Conservation (phyloP, 2,888 invertebrate species). For the Drosophila sordidula region DNA sequence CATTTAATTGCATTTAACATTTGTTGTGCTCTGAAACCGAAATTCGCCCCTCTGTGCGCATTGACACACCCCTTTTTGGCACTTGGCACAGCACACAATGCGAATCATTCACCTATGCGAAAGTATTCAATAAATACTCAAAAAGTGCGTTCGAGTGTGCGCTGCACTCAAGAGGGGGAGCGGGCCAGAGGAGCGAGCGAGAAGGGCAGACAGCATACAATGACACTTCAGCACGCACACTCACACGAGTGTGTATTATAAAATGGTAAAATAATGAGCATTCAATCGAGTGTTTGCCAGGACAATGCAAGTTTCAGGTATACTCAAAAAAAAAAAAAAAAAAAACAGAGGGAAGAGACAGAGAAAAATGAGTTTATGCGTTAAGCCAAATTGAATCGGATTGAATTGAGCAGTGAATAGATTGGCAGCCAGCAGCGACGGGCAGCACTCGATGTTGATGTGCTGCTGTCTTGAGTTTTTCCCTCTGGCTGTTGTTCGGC, state of each 20-base stretch:
- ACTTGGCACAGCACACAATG: slow-evolving; percentile 53
- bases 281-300: slow-evolving; percentile 56
- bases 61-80: slow-evolving; percentile 66
- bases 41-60: not conserved
- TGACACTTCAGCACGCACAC: slow-evolving; percentile 64
- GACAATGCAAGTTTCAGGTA: slow-evolving; percentile 63
- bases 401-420: slow-evolving; percentile 33
- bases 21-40: slow-evolving; percentile 7
- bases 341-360: slow-evolving; percentile 2
- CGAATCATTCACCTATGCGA: slow-evolving; percentile 51
- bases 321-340: slow-evolving; percentile 10
- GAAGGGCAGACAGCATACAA: slow-evolving; percentile 26
- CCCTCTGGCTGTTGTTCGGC: slow-evolving; percentile 11
- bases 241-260: slow-evolving; percentile 38
- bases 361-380: slow-evolving; percentile 28
- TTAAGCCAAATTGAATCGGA: slow-evolving; percentile 60
- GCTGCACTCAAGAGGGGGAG: slow-evolving; percentile 31
- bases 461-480: slow-evolving; percentile 8
- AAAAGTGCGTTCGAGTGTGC: slow-evolving; percentile 69
- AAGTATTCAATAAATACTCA: slow-evolving; percentile 58
- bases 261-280: slow-evolving; percentile 79
- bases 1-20: slow-evolving; percentile 12
- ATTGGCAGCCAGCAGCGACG: slow-evolving; percentile 19
- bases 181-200: not conserved
- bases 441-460: slow-evolving; percentile 9